These are phyloP conservation scores for Ethmia dodecea DNA, from an alignment of 2,888 invertebrate genomes.

Conservation along the genomic window DNA sequence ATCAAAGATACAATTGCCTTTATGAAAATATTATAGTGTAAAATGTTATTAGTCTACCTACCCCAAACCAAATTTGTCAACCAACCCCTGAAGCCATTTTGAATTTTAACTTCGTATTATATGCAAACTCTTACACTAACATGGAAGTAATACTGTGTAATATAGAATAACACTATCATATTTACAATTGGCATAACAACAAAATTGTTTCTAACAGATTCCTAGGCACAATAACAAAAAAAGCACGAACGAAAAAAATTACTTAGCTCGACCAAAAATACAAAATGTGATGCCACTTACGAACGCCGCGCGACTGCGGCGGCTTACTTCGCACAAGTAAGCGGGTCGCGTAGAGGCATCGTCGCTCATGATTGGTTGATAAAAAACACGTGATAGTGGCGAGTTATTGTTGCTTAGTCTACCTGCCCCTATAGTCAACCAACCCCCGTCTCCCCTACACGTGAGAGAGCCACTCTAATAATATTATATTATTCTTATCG, in stretches of 20 bases:
- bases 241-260: not conserved
- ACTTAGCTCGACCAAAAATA: not conserved
- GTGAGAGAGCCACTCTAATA: too few species aligned
- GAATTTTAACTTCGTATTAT: not conserved
- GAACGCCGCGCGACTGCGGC: conserved; percentile 2
- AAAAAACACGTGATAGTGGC: conserved; percentile 4
- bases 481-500: too few species aligned
- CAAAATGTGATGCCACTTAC: not conserved
- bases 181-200: not conserved
- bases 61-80: not conserved
- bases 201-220: not conserved
- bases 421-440: conserved; percentile 1
- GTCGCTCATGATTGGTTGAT: conserved; percentile 4
- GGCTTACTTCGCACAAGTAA: conserved; percentile 5
- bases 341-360: conserved; percentile 6
- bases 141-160: conserved; percentile 1
- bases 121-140: not conserved
- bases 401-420: conserved; percentile 7
- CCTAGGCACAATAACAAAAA: not conserved
- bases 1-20: not conserved
- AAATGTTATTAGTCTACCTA: not conserved
- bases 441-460: not conserved
- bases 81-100: not conserved
- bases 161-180: not conserved
- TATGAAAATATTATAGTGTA: not conserved